Conservation (phyloP, 2,113 vertebrate species). For the Macquaria australasica region DNA sequence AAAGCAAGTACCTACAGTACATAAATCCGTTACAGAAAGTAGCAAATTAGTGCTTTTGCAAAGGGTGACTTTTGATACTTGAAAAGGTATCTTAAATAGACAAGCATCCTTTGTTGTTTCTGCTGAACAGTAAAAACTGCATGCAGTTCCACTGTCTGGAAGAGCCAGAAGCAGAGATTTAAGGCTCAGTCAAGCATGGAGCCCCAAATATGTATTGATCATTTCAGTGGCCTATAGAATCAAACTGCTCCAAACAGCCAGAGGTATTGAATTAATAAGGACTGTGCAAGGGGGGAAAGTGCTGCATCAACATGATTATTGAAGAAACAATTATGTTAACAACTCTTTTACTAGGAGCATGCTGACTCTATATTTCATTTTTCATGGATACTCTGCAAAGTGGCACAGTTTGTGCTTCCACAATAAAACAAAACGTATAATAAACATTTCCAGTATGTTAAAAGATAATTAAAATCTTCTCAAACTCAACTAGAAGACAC, state of each 20-base stretch:
- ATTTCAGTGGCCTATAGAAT: constrained; percentile 26
- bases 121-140: constrained; percentile 19
- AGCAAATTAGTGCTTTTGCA: neutral
- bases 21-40: neutral
- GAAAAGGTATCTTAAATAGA: neutral
- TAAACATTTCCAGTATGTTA: neutral
- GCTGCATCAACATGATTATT: constrained; percentile 70
- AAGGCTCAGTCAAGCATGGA: constrained; percentile 26
- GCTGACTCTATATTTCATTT: constrained; percentile 33
- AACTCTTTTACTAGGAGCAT: constrained; percentile 29
- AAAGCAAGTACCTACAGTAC: neutral
- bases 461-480: neutral
- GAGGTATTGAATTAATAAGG: constrained; percentile 45
- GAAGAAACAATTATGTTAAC: constrained; percentile 62
- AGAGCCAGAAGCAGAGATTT: neutral
- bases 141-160: constrained; percentile 1
- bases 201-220: constrained; percentile 48
- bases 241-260: constrained; percentile 23
- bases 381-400: constrained; percentile 16
- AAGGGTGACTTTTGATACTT: too few relatives aligned
- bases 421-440: constrained; percentile 1
- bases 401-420: neutral
- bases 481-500: neutral
- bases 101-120: neutral
- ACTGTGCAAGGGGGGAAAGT: constrained; percentile 34